phyloP scores from a whole-genome alignment of 2,797 vertebrate species.

The Melanotaenia trifasciata region DNA sequence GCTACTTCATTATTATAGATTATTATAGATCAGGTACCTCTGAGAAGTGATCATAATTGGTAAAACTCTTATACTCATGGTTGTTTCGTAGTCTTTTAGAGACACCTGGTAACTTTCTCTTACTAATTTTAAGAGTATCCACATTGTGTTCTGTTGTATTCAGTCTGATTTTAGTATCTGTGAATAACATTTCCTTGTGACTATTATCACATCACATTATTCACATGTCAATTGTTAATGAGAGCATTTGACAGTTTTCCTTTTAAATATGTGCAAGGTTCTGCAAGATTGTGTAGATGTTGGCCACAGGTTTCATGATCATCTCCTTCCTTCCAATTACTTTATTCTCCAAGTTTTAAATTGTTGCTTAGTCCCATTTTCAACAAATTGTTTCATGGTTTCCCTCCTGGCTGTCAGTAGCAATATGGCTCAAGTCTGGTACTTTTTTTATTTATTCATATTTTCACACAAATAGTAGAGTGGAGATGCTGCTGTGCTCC shows the following conservation, averaged over 20 bases:
- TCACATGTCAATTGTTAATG: too few species aligned
- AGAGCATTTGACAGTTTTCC: too few species aligned
- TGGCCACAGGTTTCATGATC: neutral
- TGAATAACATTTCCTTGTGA: neutral
- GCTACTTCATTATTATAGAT: too few species aligned
- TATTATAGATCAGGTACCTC: neutral
- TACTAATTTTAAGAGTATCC: too few species aligned
- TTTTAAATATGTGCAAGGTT: neutral
- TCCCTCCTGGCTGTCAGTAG: neutral
- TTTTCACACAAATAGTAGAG: neutral
- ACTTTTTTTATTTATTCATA: neutral
- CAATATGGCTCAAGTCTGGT: neutral
- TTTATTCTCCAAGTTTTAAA: neutral
- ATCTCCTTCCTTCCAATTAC: neutral
- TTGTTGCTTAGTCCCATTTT: neutral
- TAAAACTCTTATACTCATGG: neutral
- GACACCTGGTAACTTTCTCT: too few species aligned
- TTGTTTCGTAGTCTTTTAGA: neutral
- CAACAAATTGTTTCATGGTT: neutral
- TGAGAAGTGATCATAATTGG: neutral
- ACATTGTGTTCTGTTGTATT: neutral
- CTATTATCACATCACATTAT: neutral
- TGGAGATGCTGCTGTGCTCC: neutral
- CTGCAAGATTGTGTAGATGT: neutral
- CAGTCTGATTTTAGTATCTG: neutral